These are phyloP conservation scores for Liopterus haemorrhoidalis DNA, from an alignment of 2,888 invertebrate genomes.

Conservation along the genomic window DNA sequence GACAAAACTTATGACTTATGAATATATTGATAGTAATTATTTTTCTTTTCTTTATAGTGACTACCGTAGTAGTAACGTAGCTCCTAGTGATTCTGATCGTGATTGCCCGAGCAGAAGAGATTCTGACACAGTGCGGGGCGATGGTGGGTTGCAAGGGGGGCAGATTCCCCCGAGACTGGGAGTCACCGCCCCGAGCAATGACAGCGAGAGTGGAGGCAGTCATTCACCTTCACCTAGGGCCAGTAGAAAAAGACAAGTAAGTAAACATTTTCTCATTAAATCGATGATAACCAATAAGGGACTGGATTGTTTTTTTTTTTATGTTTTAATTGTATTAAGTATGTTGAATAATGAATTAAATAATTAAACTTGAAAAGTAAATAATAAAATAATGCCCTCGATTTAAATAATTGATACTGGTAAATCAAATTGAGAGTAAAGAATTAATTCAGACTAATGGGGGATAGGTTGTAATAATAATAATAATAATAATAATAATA, in stretches of 20 bases:
- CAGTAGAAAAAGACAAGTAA: slow-evolving; percentile 68
- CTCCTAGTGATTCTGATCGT: slow-evolving; percentile 84
- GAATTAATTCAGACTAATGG: too few relatives aligned
- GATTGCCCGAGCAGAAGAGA: slow-evolving; percentile 72
- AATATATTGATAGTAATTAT: slow-evolving; percentile 33
- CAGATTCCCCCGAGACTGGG: slow-evolving; percentile 52
- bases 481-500: too few relatives aligned
- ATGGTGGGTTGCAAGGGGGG: slow-evolving; percentile 7
- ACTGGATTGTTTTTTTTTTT: slow-evolving; percentile 2
- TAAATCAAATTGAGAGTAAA: too few relatives aligned
- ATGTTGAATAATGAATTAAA: too few relatives aligned
- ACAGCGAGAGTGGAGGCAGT: slow-evolving; percentile 84
- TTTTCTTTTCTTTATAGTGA: slow-evolving; percentile 60
- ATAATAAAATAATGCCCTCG: too few relatives aligned
- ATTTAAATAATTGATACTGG: too few relatives aligned
- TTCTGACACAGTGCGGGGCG: slow-evolving; percentile 49
- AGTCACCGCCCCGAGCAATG: slow-evolving; percentile 61
- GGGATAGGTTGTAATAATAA: too few relatives aligned
- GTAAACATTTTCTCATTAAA: slow-evolving; percentile 3
- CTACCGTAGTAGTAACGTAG: slow-evolving; percentile 85
- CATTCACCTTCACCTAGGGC: slow-evolving; percentile 82
- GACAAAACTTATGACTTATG: slow-evolving; percentile 2
- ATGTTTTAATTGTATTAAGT: too few relatives aligned
- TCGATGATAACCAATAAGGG: not conserved
- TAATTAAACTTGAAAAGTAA: too few relatives aligned